These are phyloP conservation scores for Thysanoteuthis rhombus DNA, from an alignment of 2,888 invertebrate genomes.

Conservation along the genomic window DNA sequence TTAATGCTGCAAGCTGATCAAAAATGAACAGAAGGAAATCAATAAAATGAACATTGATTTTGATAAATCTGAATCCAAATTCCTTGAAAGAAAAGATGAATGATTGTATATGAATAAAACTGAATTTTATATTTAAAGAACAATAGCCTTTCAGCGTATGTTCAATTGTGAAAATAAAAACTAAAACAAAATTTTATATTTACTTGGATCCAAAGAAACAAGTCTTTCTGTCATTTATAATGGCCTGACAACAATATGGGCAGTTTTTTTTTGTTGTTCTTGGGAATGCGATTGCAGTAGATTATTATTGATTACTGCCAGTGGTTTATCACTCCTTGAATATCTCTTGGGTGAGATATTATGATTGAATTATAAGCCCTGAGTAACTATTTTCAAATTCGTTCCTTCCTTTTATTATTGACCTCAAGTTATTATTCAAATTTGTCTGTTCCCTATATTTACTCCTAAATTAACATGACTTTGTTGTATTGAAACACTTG, in stretches of 20 bases:
- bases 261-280: too few relatives aligned
- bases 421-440: too few relatives aligned
- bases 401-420: too few relatives aligned
- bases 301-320: too few relatives aligned
- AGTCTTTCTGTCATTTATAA: background rate
- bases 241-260: background rate
- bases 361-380: too few relatives aligned
- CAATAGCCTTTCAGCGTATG: background rate
- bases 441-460: too few relatives aligned
- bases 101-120: background rate
- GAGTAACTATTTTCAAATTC: too few relatives aligned
- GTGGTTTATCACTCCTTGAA: too few relatives aligned
- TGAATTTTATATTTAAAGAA: background rate
- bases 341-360: too few relatives aligned
- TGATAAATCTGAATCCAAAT: background rate
- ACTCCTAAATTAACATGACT: too few relatives aligned
- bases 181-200: background rate
- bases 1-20: background rate
- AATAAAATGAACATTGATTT: background rate
- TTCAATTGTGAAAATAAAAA: background rate
- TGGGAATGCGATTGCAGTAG: too few relatives aligned
- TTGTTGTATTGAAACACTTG: too few relatives aligned
- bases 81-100: background rate
- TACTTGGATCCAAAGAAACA: background rate
- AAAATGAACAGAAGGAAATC: background rate